Evolutionary conservation across 2,113 vertebrate species (phyloP).

Genomic region (Dromas ardeola): DNA sequence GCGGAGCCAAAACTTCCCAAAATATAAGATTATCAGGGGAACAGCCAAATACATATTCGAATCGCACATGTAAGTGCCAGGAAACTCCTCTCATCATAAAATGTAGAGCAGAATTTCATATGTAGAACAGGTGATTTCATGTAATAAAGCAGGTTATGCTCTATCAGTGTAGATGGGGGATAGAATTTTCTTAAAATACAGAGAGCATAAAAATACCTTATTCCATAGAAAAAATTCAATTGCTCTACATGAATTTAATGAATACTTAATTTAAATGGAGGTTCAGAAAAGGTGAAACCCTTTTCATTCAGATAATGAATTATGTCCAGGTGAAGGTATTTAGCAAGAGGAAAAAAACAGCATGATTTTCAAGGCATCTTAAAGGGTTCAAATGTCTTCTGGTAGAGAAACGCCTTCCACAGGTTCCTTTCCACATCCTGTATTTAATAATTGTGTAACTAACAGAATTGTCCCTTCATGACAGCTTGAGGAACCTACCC

Average conservation of each 20-base stretch:
- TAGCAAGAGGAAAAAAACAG: background rate
- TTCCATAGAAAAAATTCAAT: background rate
- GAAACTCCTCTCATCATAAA: background rate
- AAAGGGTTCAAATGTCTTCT: background rate
- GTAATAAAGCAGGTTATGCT: background rate
- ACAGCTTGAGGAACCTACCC: background rate
- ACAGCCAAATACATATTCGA: background rate
- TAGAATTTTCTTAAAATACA: background rate
- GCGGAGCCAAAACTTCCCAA: background rate
- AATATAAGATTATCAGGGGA: background rate
- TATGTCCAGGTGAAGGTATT: background rate
- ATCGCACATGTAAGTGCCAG: background rate
- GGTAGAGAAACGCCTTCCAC: background rate
- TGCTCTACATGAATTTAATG: background rate
- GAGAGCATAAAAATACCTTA: background rate
- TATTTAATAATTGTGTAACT: background rate
- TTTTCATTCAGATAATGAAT: background rate
- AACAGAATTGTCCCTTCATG: background rate
- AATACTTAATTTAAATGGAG: background rate
- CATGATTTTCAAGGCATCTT: background rate
- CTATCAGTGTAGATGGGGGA: fast-evolving
- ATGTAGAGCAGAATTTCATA: background rate
- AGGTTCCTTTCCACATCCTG: background rate
- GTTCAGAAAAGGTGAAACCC: background rate
- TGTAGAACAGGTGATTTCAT: background rate